phyloP scores from a whole-genome alignment of 2,113 vertebrate genomes.

The Daboia siamensis region DNA sequence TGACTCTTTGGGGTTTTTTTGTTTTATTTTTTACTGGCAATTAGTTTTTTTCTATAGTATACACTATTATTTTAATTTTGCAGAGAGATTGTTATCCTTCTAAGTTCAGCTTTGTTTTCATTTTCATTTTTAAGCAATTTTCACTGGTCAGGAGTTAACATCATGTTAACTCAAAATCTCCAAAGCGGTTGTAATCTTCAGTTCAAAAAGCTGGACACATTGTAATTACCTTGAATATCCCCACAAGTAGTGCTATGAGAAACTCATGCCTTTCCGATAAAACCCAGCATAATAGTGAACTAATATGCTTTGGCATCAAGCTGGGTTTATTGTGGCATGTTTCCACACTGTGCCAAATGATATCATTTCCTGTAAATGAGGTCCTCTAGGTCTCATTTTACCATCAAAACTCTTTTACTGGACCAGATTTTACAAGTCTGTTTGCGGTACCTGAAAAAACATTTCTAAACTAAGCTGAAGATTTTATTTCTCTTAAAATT shows the following conservation, averaged over 20 bases:
- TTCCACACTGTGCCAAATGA: constrained; percentile 67
- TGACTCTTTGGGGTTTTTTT: not conserved
- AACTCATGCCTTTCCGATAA: constrained; percentile 62
- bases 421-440: constrained; percentile 66
- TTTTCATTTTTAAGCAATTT: constrained; percentile 60
- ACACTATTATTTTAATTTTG: constrained; percentile 38
- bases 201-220: constrained; percentile 66
- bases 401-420: constrained; percentile 68
- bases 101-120: constrained; percentile 44
- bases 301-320: constrained; percentile 66
- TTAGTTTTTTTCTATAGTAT: constrained; percentile 21
- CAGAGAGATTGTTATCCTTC: constrained; percentile 28
- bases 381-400: constrained; percentile 65
- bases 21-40: constrained; percentile 7
- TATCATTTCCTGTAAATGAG: constrained; percentile 77
- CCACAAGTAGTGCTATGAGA: constrained; percentile 47
- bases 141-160: constrained; percentile 67
- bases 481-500: constrained; percentile 52
- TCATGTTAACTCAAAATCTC: constrained; percentile 50
- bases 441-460: constrained; percentile 60
- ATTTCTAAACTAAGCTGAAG: constrained; percentile 53
- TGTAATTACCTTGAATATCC: constrained; percentile 61
- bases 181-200: constrained; percentile 47
- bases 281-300: constrained; percentile 54
- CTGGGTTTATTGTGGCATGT: constrained; percentile 75